Percentiles rank a stretch among this genome's conserved stretches.
phyloP scores from a whole-genome alignment of 2,888 invertebrate species.

The Eubasilissa splendida region DNA sequence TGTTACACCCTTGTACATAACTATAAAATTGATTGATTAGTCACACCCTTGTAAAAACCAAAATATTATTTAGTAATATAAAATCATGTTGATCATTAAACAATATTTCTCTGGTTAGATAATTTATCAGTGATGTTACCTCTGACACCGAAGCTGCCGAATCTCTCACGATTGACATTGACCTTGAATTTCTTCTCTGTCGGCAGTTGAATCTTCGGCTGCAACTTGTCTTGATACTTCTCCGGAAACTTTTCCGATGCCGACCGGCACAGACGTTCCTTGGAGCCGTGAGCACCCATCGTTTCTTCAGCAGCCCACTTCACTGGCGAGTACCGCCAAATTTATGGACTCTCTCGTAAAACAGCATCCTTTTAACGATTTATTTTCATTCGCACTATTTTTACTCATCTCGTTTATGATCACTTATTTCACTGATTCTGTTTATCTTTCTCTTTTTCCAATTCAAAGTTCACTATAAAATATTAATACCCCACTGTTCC shows the following conservation, averaged over 20 bases:
- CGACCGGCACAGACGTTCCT: constrained; percentile 80
- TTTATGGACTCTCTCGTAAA: constrained; percentile 35
- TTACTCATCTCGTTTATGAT: background rate
- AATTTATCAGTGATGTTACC: constrained; percentile 63
- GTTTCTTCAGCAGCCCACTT: constrained; percentile 60
- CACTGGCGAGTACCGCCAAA: background rate
- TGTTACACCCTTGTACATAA: too few species aligned
- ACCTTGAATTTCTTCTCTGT: constrained; percentile 74
- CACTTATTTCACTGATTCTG: constrained; percentile 1
- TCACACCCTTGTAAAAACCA: too few species aligned
- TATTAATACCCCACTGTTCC: too few species aligned
- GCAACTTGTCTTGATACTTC: constrained; percentile 66
- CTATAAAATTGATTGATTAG: too few species aligned
- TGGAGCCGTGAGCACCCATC: constrained; percentile 86
- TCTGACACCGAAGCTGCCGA: constrained; percentile 80
- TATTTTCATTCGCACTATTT: background rate
- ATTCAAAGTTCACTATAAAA: too few species aligned
- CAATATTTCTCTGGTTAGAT: background rate
- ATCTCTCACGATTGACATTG: constrained; percentile 78
- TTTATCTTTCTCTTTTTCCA: too few species aligned
- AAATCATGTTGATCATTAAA: too few species aligned
- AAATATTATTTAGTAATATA: too few species aligned
- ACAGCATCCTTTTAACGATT: background rate
- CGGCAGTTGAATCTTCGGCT: constrained; percentile 72
- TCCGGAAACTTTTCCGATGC: constrained; percentile 74